Base-by-base conservation (phyloP, 2,888 invertebrate genomes). In the Chrysotoxum bicinctum region DNA sequence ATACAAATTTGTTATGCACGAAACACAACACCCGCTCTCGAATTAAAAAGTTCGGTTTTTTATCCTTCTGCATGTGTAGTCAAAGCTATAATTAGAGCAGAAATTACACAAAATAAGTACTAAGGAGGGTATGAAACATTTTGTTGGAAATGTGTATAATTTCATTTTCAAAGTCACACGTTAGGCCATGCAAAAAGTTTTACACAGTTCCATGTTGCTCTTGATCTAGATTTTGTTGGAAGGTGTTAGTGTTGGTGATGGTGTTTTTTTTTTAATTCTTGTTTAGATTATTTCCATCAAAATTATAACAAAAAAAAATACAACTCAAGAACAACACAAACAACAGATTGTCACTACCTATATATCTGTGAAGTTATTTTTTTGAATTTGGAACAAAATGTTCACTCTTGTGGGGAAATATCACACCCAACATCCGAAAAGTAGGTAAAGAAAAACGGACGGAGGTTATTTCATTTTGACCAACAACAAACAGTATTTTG, bases 1-100 rank as follows among this genome's bases (percentile, higher is more conserved):
- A 48, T 16, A 16, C 9, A 48, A 66, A 35, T 50, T 50, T 35
- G 50, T 37, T 50, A 21, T 48, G 66, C 48, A 66, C 66, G 66
- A 66, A 66, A 23, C 23, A 56, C 16, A n/a, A n/a, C 58, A 19
- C 35, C 48, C 48, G 48, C 50, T 50, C 21, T 50, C 21, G n/a
- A 50, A 35, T 66, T 48, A 66, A 50, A 19, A 66, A 66, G 23
- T 66, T 66, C 9, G 66, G 35, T 23, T 66, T 64, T n/a, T 64
- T 66, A 66, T 66, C 50, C 50, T 50, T 66, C 48, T 66, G 66
- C 66, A 66, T 66, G 66, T 66, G 66, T 66, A 66, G 50, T 66
- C 66, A 66, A 66, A 66, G 66, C 66, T 16, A 50, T 66, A 64
- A 66, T 66, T 66, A 66, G 45, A 48, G 64, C 21, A 40, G 30